Percentiles rank a stretch among this genome's conserved stretches.
These are phyloP conservation scores for Argyra leucocephala DNA, from an alignment of 2,888 invertebrate genomes.

Conservation along the genomic window DNA sequence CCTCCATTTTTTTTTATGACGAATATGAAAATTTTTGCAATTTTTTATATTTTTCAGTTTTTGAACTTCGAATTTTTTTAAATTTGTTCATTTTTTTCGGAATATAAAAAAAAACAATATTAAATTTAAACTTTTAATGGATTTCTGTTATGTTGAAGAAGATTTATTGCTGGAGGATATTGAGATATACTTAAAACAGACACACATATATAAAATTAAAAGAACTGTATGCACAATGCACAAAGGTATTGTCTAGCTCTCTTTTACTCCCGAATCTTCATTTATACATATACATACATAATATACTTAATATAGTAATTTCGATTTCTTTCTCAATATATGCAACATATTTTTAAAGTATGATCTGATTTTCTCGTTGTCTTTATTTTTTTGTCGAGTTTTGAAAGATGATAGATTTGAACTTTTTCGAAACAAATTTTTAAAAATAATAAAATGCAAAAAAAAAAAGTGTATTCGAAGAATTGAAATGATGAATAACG, in stretches of 20 bases:
- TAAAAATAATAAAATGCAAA: not conserved
- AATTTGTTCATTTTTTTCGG: not conserved
- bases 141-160: conserved; percentile 20
- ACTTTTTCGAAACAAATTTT: not conserved
- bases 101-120: not conserved
- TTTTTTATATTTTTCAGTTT: not conserved
- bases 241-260: not conserved
- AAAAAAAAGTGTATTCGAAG: not conserved
- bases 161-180: conserved; percentile 18
- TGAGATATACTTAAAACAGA: conserved; percentile 15
- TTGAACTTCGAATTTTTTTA: not conserved
- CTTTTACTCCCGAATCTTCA: not conserved
- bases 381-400: not conserved
- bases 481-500: too few species aligned
- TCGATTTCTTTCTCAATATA: not conserved
- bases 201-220: not conserved
- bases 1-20: not conserved
- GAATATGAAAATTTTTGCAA: not conserved
- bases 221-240: not conserved
- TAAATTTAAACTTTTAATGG: conserved; percentile 19
- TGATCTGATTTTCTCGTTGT: not conserved
- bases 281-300: too few species aligned
- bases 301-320: too few species aligned
- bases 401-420: conserved; percentile 6
- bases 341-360: not conserved